Base-by-base conservation (phyloP, 2,888 invertebrate genomes). In the Dromius quadrimaculatus region DNA sequence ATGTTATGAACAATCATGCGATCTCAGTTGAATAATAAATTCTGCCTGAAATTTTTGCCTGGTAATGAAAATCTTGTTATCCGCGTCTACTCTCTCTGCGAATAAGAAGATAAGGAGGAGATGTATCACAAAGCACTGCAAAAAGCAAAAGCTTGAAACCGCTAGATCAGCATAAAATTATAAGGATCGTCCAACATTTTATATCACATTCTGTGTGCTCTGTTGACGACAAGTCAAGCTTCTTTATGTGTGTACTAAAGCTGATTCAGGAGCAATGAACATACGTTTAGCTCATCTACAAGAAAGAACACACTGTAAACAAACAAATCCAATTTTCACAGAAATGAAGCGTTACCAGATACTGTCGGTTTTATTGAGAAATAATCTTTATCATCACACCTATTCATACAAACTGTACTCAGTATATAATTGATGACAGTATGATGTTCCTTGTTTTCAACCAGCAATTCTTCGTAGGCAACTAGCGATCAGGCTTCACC, bases 111-210 rank as follows among this genome's bases (percentile, higher is more conserved):
- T 3, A 28, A 28, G 50, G 2, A n/a, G 8, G 47, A 19, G 19
- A 3, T 22, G 23, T 28, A 45, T 17, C 17, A 43, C 50, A 54
- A 54, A 54, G 28, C 28, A 13, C n/a, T n/a, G n/a, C n/a, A n/a
- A n/a, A n/a, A 23, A 9, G 32, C 45, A 34, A 19, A 50, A 65
- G 11, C n/a, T n/a, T n/a, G n/a, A n/a, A n/a, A n/a, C n/a, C 34
- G 65, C 65, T 50, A 28, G 20, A 50, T 65, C 45, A 65, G 65
- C 65, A 65, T 65, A 36, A 65, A 65, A 65, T 65, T 65, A 65
- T 65, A 65, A 65, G 47, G 65, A 65, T 65, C 65, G 65, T 50
- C 65, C 65, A 50, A 47, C 32, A 34, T 34, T 47, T 65, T 65
- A 45, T 65, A 47, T 34, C 47, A 47, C 50, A 47, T 50, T 65